These are phyloP conservation scores for Galerucella calmariensis DNA, from an alignment of 2,888 invertebrate species.

Conservation along the genomic window DNA sequence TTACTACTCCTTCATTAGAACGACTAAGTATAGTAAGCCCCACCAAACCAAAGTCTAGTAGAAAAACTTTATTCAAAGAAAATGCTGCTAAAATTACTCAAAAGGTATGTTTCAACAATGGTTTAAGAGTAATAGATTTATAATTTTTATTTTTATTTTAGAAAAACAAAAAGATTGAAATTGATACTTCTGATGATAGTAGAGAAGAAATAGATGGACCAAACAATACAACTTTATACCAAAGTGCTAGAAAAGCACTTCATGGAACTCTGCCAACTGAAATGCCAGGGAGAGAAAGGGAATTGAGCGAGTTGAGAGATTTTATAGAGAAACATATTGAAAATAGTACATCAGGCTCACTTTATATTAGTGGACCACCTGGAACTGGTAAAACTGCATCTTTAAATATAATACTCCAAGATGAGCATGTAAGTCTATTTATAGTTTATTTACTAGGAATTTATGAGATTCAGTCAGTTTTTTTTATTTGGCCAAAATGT, in stretches of 20 bases:
- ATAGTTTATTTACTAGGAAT: background rate
- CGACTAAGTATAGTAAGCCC: conserved; percentile 42
- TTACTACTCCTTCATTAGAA: conserved; percentile 42
- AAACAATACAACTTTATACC: conserved; percentile 49
- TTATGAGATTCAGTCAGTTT: too few species aligned
- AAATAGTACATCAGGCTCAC: conserved; percentile 76
- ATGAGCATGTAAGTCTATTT: conserved; percentile 69
- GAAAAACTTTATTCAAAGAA: conserved; percentile 41
- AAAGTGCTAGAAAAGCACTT: conserved; percentile 61
- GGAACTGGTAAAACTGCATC: conserved; percentile 97
- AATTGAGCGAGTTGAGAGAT: conserved; percentile 74
- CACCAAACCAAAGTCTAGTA: conserved; percentile 23
- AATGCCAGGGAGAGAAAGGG: conserved; percentile 83
- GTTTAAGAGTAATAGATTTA: background rate
- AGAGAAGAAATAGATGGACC: conserved; percentile 6
- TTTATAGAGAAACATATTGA: conserved; percentile 78
- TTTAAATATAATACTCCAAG: conserved; percentile 77
- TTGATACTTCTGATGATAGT: conserved; percentile 14
- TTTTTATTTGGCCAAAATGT: background rate
- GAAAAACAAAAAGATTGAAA: background rate
- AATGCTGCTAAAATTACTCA: conserved; percentile 14
- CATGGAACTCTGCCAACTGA: conserved; percentile 59
- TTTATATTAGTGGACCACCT: conserved; percentile 96
- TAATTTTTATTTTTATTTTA: background rate
- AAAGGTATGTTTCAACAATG: background rate